Evolutionary conservation across 2,888 invertebrate genomes (phyloP), one percentile per base, ranked within the genome.

Genomic region (Trissolcus brochymenae): DNA sequence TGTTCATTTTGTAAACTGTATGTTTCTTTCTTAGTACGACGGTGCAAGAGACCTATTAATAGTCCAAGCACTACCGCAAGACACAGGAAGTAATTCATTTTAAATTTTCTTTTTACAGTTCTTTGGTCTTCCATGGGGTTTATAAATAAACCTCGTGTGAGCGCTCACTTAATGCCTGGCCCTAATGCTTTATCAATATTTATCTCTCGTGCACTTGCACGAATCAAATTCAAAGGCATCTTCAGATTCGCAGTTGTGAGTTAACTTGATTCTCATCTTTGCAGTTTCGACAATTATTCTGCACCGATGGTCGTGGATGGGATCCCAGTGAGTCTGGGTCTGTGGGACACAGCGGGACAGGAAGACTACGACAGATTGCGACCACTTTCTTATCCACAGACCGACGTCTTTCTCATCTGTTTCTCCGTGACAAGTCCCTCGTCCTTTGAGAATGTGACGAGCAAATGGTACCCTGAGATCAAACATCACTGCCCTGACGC

Each of bases 401-500:
- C 99, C 75, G 98, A 99, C 91, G 99, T 99, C 81, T 98, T 99
- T 87, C 93, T 99, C 84, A 98, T 99, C 97, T 99, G 99, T 92
- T 99, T 99, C 93, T 97, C 98, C 84, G 98, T 99, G 87, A 99
- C 98, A 91, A 98, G 97, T 87, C 99, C 98, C 70, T 99, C 99
- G 91, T 98, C 98, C 85, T 92, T 99, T 91, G 98, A 98, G 92
- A 99, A 99, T 92, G 98, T 99, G 90, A 97, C 98, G 81, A 98
- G 99, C 91, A 99, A 99, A 92, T 99, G 99, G 99, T 98, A 97
- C 82, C 99, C 99, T 50, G 99, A 99, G 92, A 97, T 96, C 80
- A 96, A 96, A 90, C 99, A 99, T 92, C 99, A 99, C 91, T 99
- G 99, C 91, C 98, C 99, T 81, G 98, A 97, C 90, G 98, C 99